A percentile compares a stretch with the other conserved stretches of the same genome.
These are phyloP conservation scores for Anthrax anthrax DNA, from an alignment of 2,888 invertebrate species.

Conservation along the genomic window DNA sequence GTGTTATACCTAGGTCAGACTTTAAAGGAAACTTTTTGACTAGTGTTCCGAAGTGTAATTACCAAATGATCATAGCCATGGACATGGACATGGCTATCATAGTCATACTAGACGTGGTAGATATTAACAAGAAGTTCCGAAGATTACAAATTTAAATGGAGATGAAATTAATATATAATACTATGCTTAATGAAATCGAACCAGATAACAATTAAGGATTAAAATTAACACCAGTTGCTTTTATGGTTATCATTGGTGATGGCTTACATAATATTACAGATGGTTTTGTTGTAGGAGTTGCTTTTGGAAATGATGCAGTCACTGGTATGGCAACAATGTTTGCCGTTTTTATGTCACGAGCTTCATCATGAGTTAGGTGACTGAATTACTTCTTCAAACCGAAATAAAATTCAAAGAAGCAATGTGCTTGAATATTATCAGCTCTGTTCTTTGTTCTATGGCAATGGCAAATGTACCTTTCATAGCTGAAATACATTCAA, in stretches of 20 bases:
- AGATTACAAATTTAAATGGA: slow-evolving; percentile 16
- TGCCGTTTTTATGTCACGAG: slow-evolving; percentile 68
- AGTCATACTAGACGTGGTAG: slow-evolving; percentile 6
- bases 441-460: slow-evolving; percentile 59
- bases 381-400: slow-evolving; percentile 57
- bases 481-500: slow-evolving; percentile 52
- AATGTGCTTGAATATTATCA: slow-evolving; percentile 56
- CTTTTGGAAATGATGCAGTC: slow-evolving; percentile 55
- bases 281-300: slow-evolving; percentile 66
- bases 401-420: slow-evolving; percentile 60
- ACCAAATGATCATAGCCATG: slow-evolving; percentile 27
- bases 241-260: slow-evolving; percentile 69
- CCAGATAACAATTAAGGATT: slow-evolving; percentile 27
- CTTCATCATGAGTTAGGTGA: slow-evolving; percentile 71
- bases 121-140: not conserved
- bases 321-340: slow-evolving; percentile 63
- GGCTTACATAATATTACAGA: slow-evolving; percentile 68
- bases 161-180: too few relatives aligned
- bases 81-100: slow-evolving; percentile 28
- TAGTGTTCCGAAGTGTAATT: too few relatives aligned
- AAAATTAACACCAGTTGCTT: slow-evolving; percentile 44
- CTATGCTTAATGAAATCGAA: too few relatives aligned
- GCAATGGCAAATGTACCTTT: slow-evolving; percentile 58
- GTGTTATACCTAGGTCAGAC: slow-evolving; percentile 46
- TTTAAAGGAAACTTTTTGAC: too few relatives aligned